These are phyloP conservation scores for Caerostris extrusa DNA, from an alignment of 1,140 invertebrate genomes.

Conservation along the genomic window DNA sequence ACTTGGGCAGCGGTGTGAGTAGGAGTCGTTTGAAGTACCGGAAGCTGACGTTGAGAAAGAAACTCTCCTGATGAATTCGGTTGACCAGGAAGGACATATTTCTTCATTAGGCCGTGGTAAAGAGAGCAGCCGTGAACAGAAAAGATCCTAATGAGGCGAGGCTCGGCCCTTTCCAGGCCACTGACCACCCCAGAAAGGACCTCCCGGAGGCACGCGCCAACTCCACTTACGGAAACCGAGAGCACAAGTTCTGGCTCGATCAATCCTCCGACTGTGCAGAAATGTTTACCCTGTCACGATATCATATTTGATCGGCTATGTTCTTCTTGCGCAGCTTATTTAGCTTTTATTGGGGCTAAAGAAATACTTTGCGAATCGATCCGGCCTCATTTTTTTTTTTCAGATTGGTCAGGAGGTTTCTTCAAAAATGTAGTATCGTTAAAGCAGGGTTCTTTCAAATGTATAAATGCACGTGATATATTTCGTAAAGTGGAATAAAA, in stretches of 20 bases:
- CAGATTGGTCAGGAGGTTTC: neutral
- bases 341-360: neutral
- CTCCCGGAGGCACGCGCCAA: slow-evolving; percentile 57
- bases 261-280: slow-evolving; percentile 45
- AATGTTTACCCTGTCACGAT: slow-evolving; percentile 39
- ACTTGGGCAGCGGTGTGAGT: slow-evolving; percentile 20
- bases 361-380: neutral
- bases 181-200: slow-evolving; percentile 21
- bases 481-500: too few relatives aligned
- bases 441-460: neutral
- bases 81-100: slow-evolving; percentile 64
- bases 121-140: slow-evolving; percentile 39
- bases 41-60: neutral
- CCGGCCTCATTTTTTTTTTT: neutral
- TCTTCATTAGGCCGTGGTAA: slow-evolving; percentile 64
- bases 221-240: slow-evolving; percentile 24
- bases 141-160: slow-evolving; percentile 66
- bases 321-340: neutral
- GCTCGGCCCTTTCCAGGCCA: slow-evolving; percentile 55
- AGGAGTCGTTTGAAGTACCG: neutral
- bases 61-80: slow-evolving; percentile 51
- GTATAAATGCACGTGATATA: too few relatives aligned
- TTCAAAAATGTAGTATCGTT: neutral
- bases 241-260: slow-evolving; percentile 12
- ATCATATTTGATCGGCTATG: neutral